Evolutionary conservation across 2,888 invertebrate genomes (phyloP), one percentile per base, ranked within the genome.

Genomic region (Xestia rhomboidea): DNA sequence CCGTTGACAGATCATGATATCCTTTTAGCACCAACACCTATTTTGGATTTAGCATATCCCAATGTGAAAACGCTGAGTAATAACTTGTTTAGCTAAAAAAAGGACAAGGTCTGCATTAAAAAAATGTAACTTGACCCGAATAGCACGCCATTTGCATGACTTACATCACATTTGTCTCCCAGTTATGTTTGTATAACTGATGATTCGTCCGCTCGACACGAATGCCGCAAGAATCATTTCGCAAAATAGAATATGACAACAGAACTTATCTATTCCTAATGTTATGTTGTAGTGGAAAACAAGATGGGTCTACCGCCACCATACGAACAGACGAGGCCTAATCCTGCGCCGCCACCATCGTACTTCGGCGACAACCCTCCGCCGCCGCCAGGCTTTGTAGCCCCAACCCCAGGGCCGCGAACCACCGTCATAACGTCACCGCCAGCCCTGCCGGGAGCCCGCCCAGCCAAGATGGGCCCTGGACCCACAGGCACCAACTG

Each of bases 221-320:
- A 57, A 73, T 11, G 51, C 49, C 49, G 34, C 64, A 68, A 64
- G 46, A 62, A 30, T 68, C 13, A 64, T 70, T 49, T 60, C 66
- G n/a, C 57, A 63, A 85, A 85, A 73, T 73, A 68, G 46, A 66
- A 15, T 64, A 64, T 73, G 68, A 73, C 49, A 38, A n/a, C 66
- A 68, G 10, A 73, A 60, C 27, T 63, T 63, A 34, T 46, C 18
- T 49, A 69, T 73, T 63, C 13, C 10, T 7, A 13, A 41, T n/a
- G 21, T 2, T 76, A 41, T 27, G 73, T 95, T 96, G 74, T 93
- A 96, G 96, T 96, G 96, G 96, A 96, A 91, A 96, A 96, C 79
- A 96, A 96, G 90, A 96, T 96, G 95, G 96, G 96, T 24, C 89
- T 96, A 4, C 96, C 96, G 0, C 96, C 96, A 7, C 95, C 96